Conservation (phyloP, 2,888 invertebrate species). For the Andrena bicolor region DNA sequence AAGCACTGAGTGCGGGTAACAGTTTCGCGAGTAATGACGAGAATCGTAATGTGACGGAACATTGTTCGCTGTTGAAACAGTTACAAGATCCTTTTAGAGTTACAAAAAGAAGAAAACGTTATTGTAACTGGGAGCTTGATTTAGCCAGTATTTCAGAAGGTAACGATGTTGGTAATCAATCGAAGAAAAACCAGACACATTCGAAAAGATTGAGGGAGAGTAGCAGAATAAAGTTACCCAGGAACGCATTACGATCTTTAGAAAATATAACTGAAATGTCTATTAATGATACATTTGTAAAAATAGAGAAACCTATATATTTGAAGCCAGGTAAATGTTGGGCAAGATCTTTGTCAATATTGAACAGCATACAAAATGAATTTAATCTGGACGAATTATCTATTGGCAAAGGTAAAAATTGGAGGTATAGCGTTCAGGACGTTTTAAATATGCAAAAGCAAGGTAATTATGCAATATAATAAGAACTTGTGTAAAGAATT, state of each 20-base stretch:
- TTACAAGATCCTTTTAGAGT: slow-evolving; percentile 73
- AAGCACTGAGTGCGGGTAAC: not conserved
- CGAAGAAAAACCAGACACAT: not conserved
- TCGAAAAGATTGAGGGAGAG: not conserved
- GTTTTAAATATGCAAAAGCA: slow-evolving; percentile 87
- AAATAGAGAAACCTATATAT: slow-evolving; percentile 68
- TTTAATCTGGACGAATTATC: slow-evolving; percentile 85
- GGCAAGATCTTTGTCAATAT: slow-evolving; percentile 88
- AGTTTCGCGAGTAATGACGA: not conserved
- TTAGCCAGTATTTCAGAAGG: slow-evolving; percentile 56
- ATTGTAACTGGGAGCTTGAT: slow-evolving; percentile 61
- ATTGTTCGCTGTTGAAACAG: slow-evolving; percentile 62
- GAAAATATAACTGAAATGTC: slow-evolving; percentile 3
- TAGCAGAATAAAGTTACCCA: slow-evolving; percentile 6
- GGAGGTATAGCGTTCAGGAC: slow-evolving; percentile 86
- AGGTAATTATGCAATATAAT: slow-evolving; percentile 79
- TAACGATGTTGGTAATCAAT: not conserved
- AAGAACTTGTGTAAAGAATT: slow-evolving; percentile 66
- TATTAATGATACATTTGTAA: not conserved
- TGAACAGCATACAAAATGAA: slow-evolving; percentile 85
- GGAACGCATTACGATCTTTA: not conserved
- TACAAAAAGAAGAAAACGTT: slow-evolving; percentile 66
- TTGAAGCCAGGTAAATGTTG: slow-evolving; percentile 90
- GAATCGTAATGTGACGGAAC: slow-evolving; percentile 26
- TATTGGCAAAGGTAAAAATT: slow-evolving; percentile 86